Conservation (phyloP, 2,797 vertebrate genomes). For the Euphonia xanthogaster region DNA sequence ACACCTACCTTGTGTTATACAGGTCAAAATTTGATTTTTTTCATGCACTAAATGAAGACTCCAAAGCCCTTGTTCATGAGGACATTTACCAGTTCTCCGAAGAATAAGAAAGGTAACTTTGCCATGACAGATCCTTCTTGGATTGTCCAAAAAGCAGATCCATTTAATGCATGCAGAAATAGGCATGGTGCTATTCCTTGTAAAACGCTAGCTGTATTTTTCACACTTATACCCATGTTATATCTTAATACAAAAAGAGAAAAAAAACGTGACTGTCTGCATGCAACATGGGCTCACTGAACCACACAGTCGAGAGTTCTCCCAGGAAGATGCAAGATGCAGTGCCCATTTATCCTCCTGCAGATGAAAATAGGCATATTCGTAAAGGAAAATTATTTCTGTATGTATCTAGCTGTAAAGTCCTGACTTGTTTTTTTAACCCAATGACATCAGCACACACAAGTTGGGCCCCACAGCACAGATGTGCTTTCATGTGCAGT, state of each 20-base stretch:
- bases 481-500: constrained; percentile 60
- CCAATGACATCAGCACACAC: constrained; percentile 12
- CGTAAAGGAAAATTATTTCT: background rate
- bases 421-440: background rate
- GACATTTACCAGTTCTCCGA: background rate
- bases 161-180: rapidly evolving
- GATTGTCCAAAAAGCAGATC: background rate
- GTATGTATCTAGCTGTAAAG: constrained; percentile 21
- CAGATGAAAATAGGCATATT: background rate
- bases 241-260: background rate
- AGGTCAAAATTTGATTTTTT: background rate
- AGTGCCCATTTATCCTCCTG: background rate
- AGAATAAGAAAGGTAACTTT: background rate
- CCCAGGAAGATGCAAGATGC: background rate
- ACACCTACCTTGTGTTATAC: background rate
- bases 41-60: background rate
- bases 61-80: background rate
- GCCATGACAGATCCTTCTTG: background rate
- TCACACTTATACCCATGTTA: background rate
- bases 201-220: background rate
- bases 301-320: background rate
- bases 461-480: constrained; percentile 5
- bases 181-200: background rate
- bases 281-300: background rate
- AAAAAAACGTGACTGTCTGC: background rate